These are phyloP conservation scores for Carassius gibelio DNA, from an alignment of 2,113 vertebrate species.

Conservation along the genomic window DNA sequence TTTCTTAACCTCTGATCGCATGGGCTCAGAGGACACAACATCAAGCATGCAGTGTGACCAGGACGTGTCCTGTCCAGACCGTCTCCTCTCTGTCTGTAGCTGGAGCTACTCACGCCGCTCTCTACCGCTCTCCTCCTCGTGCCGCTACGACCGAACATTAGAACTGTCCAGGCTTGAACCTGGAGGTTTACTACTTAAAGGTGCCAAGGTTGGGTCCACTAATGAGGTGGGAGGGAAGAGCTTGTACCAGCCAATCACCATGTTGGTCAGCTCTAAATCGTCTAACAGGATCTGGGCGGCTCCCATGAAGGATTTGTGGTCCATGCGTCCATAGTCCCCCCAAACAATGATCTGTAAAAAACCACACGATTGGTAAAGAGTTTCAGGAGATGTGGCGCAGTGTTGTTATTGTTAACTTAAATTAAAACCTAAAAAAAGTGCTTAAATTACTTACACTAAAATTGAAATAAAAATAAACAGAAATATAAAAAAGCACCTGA, in stretches of 20 bases:
- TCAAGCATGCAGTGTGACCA: conserved; percentile 91
- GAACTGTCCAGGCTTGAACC: conserved; percentile 86
- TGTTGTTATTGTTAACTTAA: neutral
- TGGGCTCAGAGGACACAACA: conserved; percentile 88
- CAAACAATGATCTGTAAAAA: conserved; percentile 91
- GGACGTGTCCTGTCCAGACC: conserved; percentile 76
- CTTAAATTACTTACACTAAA: too few relatives aligned
- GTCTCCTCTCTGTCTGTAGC: conserved; percentile 63
- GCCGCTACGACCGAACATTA: conserved; percentile 86
- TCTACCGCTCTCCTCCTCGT: conserved; percentile 62
- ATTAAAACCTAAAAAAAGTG: too few relatives aligned
- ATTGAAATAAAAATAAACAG: too few relatives aligned
- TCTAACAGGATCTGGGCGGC: conserved; percentile 97
- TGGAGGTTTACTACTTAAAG: conserved; percentile 91
- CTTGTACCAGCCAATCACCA: conserved; percentile 99
- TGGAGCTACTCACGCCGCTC: conserved; percentile 75
- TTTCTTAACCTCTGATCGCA: conserved; percentile 74
- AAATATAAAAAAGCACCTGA: too few relatives aligned
- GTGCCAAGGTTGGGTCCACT: conserved; percentile 95
- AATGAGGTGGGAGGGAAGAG: conserved; percentile 95
- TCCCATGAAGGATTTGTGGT: conserved; percentile 99
- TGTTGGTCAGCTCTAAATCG: conserved; percentile 94
- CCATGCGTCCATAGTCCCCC: conserved; percentile 99
- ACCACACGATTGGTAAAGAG: conserved; percentile 27
- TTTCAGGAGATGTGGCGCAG: neutral